Percentiles rank a stretch among this genome's conserved stretches.
phyloP scores from a whole-genome alignment of 2,888 invertebrate species.

The Allolobophora icterica region DNA sequence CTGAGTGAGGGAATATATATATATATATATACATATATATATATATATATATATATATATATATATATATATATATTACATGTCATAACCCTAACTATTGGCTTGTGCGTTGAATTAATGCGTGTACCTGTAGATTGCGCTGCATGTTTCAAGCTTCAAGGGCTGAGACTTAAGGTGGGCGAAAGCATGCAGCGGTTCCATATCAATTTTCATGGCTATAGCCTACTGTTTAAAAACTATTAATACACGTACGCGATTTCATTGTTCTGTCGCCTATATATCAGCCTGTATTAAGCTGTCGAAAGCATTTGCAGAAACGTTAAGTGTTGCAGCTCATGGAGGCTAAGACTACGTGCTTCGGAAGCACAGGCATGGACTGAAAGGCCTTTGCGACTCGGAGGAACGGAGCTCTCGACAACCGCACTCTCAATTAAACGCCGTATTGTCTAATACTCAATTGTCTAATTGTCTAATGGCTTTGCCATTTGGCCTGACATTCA shows the following conservation, averaged over 20 bases:
- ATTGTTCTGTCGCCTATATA: not conserved
- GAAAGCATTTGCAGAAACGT: not conserved
- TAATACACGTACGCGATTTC: not conserved
- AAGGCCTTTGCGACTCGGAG: not conserved
- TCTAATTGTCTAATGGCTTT: not conserved
- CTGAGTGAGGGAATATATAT: too few relatives aligned
- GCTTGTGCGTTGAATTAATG: not conserved
- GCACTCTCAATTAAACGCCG: not conserved
- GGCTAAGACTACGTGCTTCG: not conserved
- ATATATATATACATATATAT: too few relatives aligned
- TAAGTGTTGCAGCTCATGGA: not conserved
- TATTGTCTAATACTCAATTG: slow-evolving; percentile 17
- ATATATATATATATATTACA: too few relatives aligned
- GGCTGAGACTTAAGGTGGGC: too few relatives aligned
- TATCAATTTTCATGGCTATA: not conserved
- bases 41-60: too few relatives aligned
- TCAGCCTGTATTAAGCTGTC: not conserved
- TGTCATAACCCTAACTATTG: not conserved
- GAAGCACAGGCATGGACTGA: not conserved
- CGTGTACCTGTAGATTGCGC: too few relatives aligned
- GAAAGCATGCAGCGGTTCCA: not conserved
- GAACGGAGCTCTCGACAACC: not conserved
- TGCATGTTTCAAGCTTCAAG: too few relatives aligned
- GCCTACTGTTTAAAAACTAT: not conserved
- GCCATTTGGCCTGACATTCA: not conserved